Evolutionary conservation across 1,140 invertebrate species (phyloP).

Genomic region (Euwallacea similis): DNA sequence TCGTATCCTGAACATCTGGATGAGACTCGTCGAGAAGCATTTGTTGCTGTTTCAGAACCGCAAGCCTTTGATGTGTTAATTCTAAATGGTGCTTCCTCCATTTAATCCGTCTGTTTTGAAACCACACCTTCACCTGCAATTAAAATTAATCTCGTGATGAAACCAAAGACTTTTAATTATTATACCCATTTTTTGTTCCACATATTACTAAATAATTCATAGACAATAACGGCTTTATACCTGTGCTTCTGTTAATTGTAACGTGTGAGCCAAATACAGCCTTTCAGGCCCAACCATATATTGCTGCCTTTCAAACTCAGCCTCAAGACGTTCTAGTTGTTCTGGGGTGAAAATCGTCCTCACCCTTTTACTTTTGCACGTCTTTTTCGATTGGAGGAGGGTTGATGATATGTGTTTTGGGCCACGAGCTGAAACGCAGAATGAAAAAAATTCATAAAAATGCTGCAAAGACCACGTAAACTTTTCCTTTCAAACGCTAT

Average conservation of each 20-base stretch:
- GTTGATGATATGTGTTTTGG: conserved; percentile 47
- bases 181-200: too few species aligned
- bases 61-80: conserved; percentile 83
- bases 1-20: conserved; percentile 49
- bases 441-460: background rate
- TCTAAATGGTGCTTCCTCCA: conserved; percentile 94
- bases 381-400: conserved; percentile 47
- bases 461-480: too few species aligned
- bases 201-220: too few species aligned
- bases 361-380: conserved; percentile 70
- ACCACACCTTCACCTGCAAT: conserved; percentile 92
- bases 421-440: conserved; percentile 44
- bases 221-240: conserved; percentile 53
- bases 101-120: conserved; percentile 94
- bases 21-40: conserved; percentile 48
- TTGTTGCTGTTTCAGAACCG: conserved; percentile 69
- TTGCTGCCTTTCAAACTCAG: conserved; percentile 90
- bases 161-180: too few species aligned
- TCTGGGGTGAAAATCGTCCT: conserved; percentile 94
- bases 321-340: conserved; percentile 87
- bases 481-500: too few species aligned
- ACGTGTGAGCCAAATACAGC: conserved; percentile 81
- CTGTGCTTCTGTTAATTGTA: conserved; percentile 90
- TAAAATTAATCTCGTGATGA: too few species aligned
- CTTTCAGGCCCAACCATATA: conserved; percentile 95